A percentile compares a stretch with the other conserved stretches of the same genome.
Evolutionary conservation across 2,797 vertebrate genomes (phyloP).

Genomic region (Alca torda): DNA sequence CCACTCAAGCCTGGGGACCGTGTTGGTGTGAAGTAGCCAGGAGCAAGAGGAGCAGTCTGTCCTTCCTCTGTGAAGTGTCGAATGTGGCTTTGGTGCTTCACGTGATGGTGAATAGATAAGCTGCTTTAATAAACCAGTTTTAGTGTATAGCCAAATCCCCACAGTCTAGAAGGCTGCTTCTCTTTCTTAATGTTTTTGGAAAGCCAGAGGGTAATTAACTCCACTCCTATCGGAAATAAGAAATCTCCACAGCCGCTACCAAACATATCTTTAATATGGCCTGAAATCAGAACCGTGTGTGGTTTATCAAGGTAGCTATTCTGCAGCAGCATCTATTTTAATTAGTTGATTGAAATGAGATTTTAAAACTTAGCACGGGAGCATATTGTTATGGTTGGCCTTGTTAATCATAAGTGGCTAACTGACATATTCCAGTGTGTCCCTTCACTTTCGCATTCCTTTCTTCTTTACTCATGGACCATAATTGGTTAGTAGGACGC

Average conservation of each 20-base stretch:
- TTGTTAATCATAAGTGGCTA: background rate
- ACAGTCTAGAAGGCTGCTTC: background rate
- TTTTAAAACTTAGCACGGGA: constrained; percentile 9
- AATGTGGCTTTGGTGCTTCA: background rate
- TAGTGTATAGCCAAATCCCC: background rate
- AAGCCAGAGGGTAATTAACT: constrained; percentile 3
- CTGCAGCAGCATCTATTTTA: background rate
- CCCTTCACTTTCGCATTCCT: background rate
- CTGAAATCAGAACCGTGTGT: background rate
- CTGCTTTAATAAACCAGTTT: background rate
- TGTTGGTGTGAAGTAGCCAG: background rate
- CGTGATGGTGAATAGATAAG: background rate
- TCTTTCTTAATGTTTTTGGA: background rate
- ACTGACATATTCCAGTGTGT: background rate
- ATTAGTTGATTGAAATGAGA: constrained; percentile 25
- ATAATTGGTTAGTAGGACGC: background rate
- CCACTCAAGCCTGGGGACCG: background rate
- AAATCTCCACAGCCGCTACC: background rate
- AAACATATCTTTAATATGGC: background rate
- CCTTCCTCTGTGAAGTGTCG: background rate
- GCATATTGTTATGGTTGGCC: background rate
- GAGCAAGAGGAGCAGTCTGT: background rate
- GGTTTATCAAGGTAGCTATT: background rate
- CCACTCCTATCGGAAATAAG: background rate
- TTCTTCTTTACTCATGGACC: background rate